Evolutionary conservation across 2,888 invertebrate genomes (phyloP), one percentile per base, ranked within the genome.

Genomic region (Metacarcinus magister): DNA sequence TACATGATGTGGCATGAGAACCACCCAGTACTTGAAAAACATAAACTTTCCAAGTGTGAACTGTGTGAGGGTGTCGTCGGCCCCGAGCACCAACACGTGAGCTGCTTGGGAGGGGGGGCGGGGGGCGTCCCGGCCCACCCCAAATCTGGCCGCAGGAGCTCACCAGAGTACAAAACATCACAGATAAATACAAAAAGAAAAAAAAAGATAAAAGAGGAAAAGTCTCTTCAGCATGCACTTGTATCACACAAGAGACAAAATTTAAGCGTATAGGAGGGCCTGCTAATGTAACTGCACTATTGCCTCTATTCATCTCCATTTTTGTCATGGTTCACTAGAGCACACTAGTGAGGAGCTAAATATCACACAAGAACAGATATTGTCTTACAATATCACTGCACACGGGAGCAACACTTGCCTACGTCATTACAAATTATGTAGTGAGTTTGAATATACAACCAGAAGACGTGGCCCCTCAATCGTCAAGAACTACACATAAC

Each of bases 181-280:
- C 96, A 96, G 96, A 96, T 96, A 96, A 95, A 95, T 95, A 96
- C 94, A 96, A 95, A 95, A 95, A 95, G 19, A 19, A 87, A 87
- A 87, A 94, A 87, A 87, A 39, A 87, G 32, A 87, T 39, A 87
- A 87, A 87, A 39, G 87, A 87, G 39, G 39, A 95, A 95, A 94
- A 92, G 95, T 96, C 96, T 96, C 94, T 95, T 96, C 95, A 95
- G 95, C 95, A 96, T 96, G 95, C 95, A 95, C 94, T 96, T 96
- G 95, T 96, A 96, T 96, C 96, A 96, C 96, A 96, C 96, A 95
- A 96, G 96, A 95, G 95, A 95, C 95, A 89, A 95, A 94, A 94
- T 94, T 94, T 96, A 96, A 96, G 96, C 96, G 96, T 96, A 96
- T 96, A 95, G 95, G 94, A 95, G 96, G 96, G 95, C 95, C 96